Conservation (phyloP, 2,888 invertebrate species). For the Amiota minor region DNA sequence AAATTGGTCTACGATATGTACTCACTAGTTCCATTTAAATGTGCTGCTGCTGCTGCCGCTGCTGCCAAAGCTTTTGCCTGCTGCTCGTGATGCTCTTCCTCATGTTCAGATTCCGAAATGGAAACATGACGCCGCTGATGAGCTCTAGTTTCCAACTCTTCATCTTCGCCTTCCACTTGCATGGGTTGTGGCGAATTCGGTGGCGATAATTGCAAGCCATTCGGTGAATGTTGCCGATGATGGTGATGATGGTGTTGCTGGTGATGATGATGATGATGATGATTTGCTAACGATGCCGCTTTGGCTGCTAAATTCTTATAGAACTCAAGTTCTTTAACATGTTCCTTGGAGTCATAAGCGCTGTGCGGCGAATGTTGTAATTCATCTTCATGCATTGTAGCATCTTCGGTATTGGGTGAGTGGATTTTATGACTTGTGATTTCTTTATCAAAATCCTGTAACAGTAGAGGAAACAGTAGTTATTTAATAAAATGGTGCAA, state of each 20-base stretch:
- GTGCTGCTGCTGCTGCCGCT: slow-evolving; percentile 76
- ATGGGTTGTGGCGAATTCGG: slow-evolving; percentile 57
- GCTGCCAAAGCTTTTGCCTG: slow-evolving; percentile 74
- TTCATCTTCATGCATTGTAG: slow-evolving; percentile 51
- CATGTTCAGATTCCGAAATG: slow-evolving; percentile 8
- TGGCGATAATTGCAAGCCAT: slow-evolving; percentile 49
- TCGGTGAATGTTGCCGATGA: slow-evolving; percentile 33
- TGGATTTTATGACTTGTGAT: slow-evolving; percentile 68
- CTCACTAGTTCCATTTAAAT: slow-evolving; percentile 80
- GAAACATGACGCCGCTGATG: slow-evolving; percentile 11
- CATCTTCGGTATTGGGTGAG: slow-evolving; percentile 55
- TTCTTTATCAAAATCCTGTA: slow-evolving; percentile 72
- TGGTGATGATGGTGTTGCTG: slow-evolving; percentile 35
- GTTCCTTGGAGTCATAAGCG: slow-evolving; percentile 62
- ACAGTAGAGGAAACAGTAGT: slow-evolving; percentile 24
- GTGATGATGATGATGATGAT: slow-evolving; percentile 35
- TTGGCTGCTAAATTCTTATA: slow-evolving; percentile 71
- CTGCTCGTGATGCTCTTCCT: slow-evolving; percentile 43
- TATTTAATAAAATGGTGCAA: not conserved
- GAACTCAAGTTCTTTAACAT: slow-evolving; percentile 71
- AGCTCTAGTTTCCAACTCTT: slow-evolving; percentile 38
- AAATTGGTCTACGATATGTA: slow-evolving; percentile 74
- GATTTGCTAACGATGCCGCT: slow-evolving; percentile 66
- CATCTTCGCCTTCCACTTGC: slow-evolving; percentile 67
- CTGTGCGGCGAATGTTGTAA: slow-evolving; percentile 50